Conservation (phyloP, 1,140 invertebrate species). For the Drosophila hydei region DNA sequence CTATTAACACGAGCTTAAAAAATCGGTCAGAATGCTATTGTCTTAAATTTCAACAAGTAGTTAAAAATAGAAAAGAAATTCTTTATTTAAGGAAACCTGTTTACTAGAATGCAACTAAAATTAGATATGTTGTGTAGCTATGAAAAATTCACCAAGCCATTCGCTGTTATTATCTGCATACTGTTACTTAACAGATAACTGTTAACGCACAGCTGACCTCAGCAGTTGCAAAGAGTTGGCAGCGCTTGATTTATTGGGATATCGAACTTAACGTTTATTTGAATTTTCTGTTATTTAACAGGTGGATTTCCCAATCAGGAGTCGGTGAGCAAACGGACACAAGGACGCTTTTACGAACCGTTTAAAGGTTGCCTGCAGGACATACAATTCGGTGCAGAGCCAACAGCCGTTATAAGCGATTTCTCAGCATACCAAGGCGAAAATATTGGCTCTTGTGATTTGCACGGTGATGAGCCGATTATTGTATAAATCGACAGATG, state of each 20-base stretch:
- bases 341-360: slow-evolving; percentile 80
- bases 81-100: no score
- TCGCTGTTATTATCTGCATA: not conserved
- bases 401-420: slow-evolving; percentile 82
- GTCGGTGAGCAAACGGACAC: slow-evolving; percentile 78
- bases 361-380: slow-evolving; percentile 85
- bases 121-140: not conserved
- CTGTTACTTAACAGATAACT: slow-evolving; percentile 7
- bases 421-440: slow-evolving; percentile 85
- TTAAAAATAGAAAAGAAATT: no score
- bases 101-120: no score
- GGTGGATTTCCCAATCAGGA: slow-evolving; percentile 84
- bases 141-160: not conserved
- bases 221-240: not conserved
- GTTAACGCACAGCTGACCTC: not conserved
- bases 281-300: slow-evolving; percentile 45
- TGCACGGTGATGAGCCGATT: slow-evolving; percentile 81
- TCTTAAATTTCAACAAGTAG: no score
- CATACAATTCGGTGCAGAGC: slow-evolving; percentile 77
- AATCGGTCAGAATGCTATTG: not conserved
- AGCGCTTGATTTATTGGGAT: not conserved
- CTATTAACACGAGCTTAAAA: slow-evolving; percentile 1
- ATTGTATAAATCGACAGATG: slow-evolving; percentile 62
- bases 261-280: not conserved
- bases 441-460: slow-evolving; percentile 85